Evolutionary conservation across 2,888 invertebrate genomes (phyloP).

Genomic region (Lordiphosa andalusiaca): DNA sequence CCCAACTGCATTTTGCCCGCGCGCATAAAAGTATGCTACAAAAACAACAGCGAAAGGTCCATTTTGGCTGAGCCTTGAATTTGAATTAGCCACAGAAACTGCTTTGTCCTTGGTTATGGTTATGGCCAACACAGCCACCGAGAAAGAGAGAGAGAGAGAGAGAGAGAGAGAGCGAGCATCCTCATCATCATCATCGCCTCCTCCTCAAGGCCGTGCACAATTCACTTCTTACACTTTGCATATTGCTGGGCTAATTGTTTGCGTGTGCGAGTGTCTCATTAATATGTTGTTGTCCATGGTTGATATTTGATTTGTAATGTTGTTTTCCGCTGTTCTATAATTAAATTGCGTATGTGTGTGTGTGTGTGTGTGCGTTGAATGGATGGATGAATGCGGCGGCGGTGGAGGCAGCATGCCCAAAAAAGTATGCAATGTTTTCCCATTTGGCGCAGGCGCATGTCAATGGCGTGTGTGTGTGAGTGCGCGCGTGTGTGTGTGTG

Average conservation of each 20-base stretch:
- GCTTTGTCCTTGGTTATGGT: constrained; percentile 27
- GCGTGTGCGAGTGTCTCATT: constrained; percentile 16
- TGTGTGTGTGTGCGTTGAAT: not conserved
- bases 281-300: constrained; percentile 16
- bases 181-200: constrained; percentile 4
- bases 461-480: constrained; percentile 6
- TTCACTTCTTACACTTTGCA: constrained; percentile 13
- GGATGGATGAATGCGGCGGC: not conserved
- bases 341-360: constrained; percentile 49
- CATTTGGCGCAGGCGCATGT: constrained; percentile 41
- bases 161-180: constrained; percentile 7
- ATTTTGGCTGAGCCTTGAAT: constrained; percentile 29
- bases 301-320: constrained; percentile 65
- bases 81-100: constrained; percentile 30
- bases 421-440: constrained; percentile 56
- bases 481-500: constrained; percentile 9
- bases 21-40: constrained; percentile 36
- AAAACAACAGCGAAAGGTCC: constrained; percentile 2
- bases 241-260: constrained; percentile 48
- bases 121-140: constrained; percentile 20
- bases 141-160: not conserved
- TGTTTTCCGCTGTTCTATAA: constrained; percentile 48
- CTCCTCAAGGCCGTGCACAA: constrained; percentile 53
- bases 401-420: constrained; percentile 23
- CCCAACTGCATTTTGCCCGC: constrained; percentile 5